phyloP scores from a whole-genome alignment of 2,113 vertebrate genomes.

The Apus apus region DNA sequence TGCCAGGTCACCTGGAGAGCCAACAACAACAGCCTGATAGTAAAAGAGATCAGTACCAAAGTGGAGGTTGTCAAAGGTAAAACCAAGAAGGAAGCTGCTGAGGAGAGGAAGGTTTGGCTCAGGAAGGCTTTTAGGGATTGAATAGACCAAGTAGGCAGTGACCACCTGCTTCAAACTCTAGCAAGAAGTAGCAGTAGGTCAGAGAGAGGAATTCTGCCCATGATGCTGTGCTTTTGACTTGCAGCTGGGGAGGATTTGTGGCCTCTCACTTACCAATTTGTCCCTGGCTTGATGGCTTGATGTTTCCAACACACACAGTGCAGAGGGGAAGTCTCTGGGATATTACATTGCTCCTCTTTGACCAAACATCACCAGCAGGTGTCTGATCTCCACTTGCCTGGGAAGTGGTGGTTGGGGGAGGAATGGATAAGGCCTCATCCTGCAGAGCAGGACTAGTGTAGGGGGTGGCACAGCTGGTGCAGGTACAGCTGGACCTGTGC shows the following conservation, averaged over 20 bases:
- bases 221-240: accelerated
- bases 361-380: accelerated
- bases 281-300: accelerated
- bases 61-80: constrained; percentile 61
- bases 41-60: constrained; percentile 12
- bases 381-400: background rate
- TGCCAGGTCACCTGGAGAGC: constrained; percentile 70
- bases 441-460: background rate
- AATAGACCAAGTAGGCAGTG: background rate
- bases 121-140: background rate
- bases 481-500: background rate
- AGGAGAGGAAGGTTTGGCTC: background rate
- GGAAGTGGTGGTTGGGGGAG: background rate
- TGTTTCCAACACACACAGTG: accelerated
- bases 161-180: accelerated
- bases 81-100: accelerated
- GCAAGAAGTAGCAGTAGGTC: accelerated
- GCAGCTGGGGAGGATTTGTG: background rate
- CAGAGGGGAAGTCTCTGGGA: background rate
- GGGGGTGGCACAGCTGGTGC: accelerated
- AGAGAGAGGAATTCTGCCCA: background rate
- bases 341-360: background rate
- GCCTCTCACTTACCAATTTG: accelerated
- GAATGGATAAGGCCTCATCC: background rate
- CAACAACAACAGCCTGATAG: constrained; percentile 31